Evolutionary conservation across 1,140 invertebrate species (phyloP).

Genomic region (Marisa cornuarietis): DNA sequence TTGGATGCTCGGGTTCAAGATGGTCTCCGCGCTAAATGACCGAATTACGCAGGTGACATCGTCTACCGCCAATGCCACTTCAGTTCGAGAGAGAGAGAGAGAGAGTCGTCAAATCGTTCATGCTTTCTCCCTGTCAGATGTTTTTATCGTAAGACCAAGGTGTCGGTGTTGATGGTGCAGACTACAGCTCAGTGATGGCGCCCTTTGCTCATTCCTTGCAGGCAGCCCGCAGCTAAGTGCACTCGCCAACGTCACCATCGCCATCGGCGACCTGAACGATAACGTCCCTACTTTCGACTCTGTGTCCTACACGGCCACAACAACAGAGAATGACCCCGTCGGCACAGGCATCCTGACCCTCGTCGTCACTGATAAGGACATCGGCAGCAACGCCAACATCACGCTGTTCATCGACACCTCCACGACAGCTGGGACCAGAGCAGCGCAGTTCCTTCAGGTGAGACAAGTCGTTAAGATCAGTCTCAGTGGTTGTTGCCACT

Average conservation of each 20-base stretch:
- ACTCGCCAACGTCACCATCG: constrained; percentile 46
- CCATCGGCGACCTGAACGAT: constrained; percentile 32
- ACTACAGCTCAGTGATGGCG: too few species aligned
- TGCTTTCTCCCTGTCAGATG: too few species aligned
- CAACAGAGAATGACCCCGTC: constrained; percentile 66
- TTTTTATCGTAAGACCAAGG: too few species aligned
- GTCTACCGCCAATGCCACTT: too few species aligned
- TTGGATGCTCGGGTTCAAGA: too few species aligned
- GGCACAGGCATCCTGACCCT: constrained; percentile 69
- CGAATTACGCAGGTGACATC: too few species aligned
- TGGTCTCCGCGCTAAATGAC: too few species aligned
- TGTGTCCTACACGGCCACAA: constrained; percentile 65
- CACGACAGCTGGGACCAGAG: constrained; percentile 66
- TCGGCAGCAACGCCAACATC: constrained; percentile 79
- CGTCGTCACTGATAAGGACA: constrained; percentile 81
- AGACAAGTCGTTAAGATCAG: too few species aligned
- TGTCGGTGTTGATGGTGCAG: too few species aligned
- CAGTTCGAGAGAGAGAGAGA: too few species aligned
- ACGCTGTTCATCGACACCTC: constrained; percentile 75
- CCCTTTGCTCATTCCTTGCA: not conserved
- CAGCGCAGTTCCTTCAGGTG: constrained; percentile 22
- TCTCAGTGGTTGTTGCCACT: too few species aligned
- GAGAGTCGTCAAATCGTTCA: too few species aligned
- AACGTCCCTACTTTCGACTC: constrained; percentile 27
- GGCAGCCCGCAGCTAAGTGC: constrained; percentile 33